A percentile compares a stretch with the other conserved stretches of the same genome.
phyloP scores from a whole-genome alignment of 2,797 vertebrate genomes.

The Eulemur albifrons region DNA sequence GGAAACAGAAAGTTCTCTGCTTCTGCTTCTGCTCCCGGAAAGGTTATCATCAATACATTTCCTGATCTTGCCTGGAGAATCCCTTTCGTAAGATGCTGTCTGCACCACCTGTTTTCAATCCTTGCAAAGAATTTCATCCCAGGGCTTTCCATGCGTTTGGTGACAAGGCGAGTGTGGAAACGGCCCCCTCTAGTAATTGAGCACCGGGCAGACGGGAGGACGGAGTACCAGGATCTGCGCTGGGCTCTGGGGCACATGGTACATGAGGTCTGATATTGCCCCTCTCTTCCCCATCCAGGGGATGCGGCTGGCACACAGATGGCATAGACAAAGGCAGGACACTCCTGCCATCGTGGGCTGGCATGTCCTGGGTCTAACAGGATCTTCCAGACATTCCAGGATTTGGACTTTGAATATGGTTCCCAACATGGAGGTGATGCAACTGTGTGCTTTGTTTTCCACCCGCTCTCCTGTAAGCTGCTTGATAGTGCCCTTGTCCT shows the following conservation, averaged over 20 bases:
- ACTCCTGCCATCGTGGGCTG: accelerated
- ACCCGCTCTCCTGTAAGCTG: neutral
- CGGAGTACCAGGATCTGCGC: neutral
- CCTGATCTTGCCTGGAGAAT: neutral
- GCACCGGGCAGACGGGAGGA: neutral
- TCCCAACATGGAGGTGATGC: too few relatives aligned
- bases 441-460: neutral
- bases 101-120: neutral
- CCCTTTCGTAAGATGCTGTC: neutral
- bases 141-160: neutral
- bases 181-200: too few relatives aligned
- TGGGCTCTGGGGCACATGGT: neutral
- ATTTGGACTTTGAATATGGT: neutral
- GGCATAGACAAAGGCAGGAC: neutral
- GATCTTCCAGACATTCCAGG: neutral
- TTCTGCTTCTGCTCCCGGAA: neutral
- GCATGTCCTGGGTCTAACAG: neutral
- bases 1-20: neutral
- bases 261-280: accelerated
- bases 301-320: neutral
- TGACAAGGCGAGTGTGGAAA: neutral
- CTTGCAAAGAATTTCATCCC: neutral
- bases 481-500: neutral
- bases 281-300: accelerated
- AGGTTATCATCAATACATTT: neutral